Evolutionary conservation across 2,797 vertebrate genomes (phyloP).

Genomic region (Poeciliopsis paucimaculata): DNA sequence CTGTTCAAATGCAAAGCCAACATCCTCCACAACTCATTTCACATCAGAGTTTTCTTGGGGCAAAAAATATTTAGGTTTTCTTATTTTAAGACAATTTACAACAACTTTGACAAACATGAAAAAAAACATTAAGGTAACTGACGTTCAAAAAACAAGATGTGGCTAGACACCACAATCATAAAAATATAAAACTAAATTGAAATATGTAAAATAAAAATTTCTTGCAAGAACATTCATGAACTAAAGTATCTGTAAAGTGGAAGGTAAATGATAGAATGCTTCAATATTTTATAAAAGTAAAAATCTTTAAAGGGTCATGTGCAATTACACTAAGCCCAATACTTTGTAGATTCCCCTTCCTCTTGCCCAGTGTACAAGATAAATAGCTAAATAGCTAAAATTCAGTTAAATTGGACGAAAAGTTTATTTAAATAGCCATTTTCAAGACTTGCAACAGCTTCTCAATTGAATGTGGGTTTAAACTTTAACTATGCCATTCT

Average conservation of each 20-base stretch:
- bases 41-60: background rate
- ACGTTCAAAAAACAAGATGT: slow-evolving; percentile 1
- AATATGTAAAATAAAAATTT: background rate
- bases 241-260: background rate
- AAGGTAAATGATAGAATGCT: background rate
- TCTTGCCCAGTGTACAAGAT: background rate
- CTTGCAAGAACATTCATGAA: background rate
- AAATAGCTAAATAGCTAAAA: background rate
- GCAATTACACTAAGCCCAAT: background rate
- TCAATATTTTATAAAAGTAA: background rate
- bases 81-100: background rate
- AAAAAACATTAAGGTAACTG: background rate
- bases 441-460: background rate
- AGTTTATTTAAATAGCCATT: background rate
- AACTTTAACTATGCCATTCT: background rate
- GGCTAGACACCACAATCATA: background rate
- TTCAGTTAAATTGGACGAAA: background rate
- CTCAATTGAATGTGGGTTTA: background rate
- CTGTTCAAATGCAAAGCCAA: background rate
- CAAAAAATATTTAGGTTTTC: background rate
- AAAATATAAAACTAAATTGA: background rate
- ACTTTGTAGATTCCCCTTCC: background rate
- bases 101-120: background rate
- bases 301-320: background rate
- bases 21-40: background rate